phyloP scores from a whole-genome alignment of 2,797 vertebrate species.

The Danio jaintianensis region DNA sequence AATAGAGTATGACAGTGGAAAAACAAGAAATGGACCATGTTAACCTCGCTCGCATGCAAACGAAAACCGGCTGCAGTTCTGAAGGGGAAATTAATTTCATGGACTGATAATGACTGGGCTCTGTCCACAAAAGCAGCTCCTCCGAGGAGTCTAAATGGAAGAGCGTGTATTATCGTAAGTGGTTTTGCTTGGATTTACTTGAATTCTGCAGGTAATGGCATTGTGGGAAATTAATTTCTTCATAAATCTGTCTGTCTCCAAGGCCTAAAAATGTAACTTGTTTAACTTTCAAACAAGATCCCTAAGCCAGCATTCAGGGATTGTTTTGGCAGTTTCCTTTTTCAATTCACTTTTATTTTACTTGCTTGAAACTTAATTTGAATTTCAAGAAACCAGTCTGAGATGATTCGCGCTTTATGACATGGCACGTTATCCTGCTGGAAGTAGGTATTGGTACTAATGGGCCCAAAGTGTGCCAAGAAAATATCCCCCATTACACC shows the following conservation, averaged over 20 bases:
- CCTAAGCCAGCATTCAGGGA: neutral
- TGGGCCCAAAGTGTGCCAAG: no score
- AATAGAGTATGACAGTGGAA: conserved; percentile 37
- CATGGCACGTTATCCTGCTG: no score
- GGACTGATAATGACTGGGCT: conserved; percentile 44
- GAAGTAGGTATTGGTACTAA: no score
- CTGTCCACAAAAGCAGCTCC: conserved; percentile 9
- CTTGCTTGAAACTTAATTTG: neutral
- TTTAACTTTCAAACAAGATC: neutral
- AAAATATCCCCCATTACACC: no score
- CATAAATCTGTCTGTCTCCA: neutral
- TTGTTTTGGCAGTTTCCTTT: neutral
- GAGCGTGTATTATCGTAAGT: conserved; percentile 3
- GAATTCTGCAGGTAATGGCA: neutral
- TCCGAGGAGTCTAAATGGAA: conserved; percentile 5
- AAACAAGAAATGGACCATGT: conserved; percentile 37
- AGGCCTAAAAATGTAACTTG: neutral
- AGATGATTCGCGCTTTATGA: no score
- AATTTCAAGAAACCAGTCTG: neutral
- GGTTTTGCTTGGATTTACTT: conserved; percentile 16
- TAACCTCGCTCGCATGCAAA: conserved; percentile 36
- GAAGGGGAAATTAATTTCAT: conserved; percentile 53
- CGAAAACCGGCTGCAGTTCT: conserved; percentile 30
- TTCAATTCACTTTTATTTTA: neutral
- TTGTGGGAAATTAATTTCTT: conserved; percentile 1